These are phyloP conservation scores for Ambastaia sidthimunki DNA, from an alignment of 2,797 vertebrate genomes.

Conservation along the genomic window DNA sequence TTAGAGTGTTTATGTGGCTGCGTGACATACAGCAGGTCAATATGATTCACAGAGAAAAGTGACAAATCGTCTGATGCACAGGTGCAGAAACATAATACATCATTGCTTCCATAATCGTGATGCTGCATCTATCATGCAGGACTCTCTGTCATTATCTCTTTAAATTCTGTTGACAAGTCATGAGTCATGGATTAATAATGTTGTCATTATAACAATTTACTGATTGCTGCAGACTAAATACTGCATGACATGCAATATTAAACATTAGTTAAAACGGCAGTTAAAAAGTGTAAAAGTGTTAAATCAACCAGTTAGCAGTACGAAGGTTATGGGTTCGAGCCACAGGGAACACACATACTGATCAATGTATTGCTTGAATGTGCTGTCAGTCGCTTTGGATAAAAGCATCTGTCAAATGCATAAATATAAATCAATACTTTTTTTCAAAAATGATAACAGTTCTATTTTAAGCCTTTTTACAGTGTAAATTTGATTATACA, in stretches of 20 bases:
- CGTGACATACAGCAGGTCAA: conserved; percentile 23
- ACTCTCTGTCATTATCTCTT: conserved; percentile 10
- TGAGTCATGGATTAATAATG: conserved; percentile 8
- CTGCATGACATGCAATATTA: not conserved
- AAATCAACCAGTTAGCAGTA: not conserved
- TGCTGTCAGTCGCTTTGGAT: no score
- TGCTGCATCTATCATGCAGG: conserved; percentile 25
- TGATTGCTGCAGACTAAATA: conserved; percentile 14
- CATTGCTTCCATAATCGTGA: not conserved
- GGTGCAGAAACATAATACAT: conserved; percentile 10
- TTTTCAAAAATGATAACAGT: no score
- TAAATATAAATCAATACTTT: no score
- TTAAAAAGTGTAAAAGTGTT: not conserved
- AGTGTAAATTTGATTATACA: not conserved
- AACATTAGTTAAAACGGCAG: not conserved
- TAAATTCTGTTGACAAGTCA: conserved; percentile 7
- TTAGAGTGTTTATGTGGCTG: not conserved
- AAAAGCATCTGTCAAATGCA: no score
- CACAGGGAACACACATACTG: no score
- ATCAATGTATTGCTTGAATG: no score
- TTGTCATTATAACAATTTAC: conserved; percentile 22
- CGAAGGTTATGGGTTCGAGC: not conserved
- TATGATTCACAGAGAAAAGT: conserved; percentile 18
- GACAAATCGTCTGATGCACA: not conserved
- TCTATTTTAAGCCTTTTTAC: not conserved